Percentiles rank a stretch among this genome's conserved stretches.
phyloP scores from a whole-genome alignment of 2,113 vertebrate species.

The Oryzias javanicus region DNA sequence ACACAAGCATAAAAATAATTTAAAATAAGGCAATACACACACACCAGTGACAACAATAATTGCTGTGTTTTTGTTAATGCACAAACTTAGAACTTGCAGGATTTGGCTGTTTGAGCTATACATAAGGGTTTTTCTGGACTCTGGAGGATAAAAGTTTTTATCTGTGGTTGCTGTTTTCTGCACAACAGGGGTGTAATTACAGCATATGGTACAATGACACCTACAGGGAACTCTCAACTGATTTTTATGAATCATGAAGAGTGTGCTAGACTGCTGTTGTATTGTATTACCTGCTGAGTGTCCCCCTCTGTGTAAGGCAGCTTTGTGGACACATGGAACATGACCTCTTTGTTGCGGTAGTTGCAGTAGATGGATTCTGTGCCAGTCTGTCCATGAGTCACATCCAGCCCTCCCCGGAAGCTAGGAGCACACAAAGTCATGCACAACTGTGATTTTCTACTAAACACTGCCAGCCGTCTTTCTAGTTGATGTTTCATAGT shows the following conservation, averaged over 20 bases:
- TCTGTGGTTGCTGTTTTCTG: slow-evolving; percentile 2
- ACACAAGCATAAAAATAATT: too few relatives aligned
- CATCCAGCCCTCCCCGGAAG: slow-evolving; percentile 93
- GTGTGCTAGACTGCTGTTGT: slow-evolving; percentile 38
- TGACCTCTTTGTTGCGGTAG: slow-evolving; percentile 96
- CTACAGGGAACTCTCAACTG: slow-evolving; percentile 38
- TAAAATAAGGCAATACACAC: too few relatives aligned
- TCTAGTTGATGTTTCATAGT: neutral
- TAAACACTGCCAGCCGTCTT: slow-evolving; percentile 4
- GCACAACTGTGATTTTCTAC: slow-evolving; percentile 29
- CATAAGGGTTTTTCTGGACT: too few relatives aligned
- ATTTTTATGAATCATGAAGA: slow-evolving; percentile 30
- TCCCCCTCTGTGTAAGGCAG: slow-evolving; percentile 96
- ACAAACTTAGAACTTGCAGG: neutral
- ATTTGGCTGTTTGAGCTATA: neutral
- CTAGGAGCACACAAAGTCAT: slow-evolving; percentile 68
- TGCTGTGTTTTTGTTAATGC: slow-evolving; percentile 22
- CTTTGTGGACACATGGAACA: slow-evolving; percentile 98
- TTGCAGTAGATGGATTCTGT: slow-evolving; percentile 91
- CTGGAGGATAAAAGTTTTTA: too few relatives aligned
- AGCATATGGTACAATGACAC: slow-evolving; percentile 7
- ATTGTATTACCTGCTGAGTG: slow-evolving; percentile 86
- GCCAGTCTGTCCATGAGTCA: slow-evolving; percentile 94
- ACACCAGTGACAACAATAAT: too few relatives aligned
- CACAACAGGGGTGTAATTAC: slow-evolving; percentile 3